These are phyloP conservation scores for Stichodactyla helianthus DNA, from an alignment of 64 coral and sea anemone genomes.

Conservation along the genomic window DNA sequence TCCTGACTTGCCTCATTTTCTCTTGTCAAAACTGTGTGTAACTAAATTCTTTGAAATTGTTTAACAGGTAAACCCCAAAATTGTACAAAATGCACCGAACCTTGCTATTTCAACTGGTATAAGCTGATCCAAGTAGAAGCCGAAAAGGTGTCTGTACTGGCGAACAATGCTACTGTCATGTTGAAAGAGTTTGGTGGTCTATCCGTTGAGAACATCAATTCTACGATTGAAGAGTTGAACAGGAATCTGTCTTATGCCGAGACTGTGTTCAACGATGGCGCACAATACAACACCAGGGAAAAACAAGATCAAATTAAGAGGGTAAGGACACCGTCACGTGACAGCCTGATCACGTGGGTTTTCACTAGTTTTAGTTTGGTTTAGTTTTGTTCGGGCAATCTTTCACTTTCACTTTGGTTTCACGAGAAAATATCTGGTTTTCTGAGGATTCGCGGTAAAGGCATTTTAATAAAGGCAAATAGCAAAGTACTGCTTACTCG, in stretches of 20 bases:
- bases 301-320: slow-evolving; percentile 59
- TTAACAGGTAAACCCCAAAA: slow-evolving; percentile 32
- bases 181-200: slow-evolving; percentile 63
- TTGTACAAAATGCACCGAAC: slow-evolving; percentile 71
- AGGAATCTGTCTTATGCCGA: slow-evolving; percentile 53
- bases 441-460: too few species aligned
- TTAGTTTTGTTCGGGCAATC: too few species aligned
- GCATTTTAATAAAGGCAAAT: too few species aligned
- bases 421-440: too few species aligned
- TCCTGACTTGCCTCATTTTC: too few species aligned
- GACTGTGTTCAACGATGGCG: slow-evolving; percentile 58
- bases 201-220: slow-evolving; percentile 69
- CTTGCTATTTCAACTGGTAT: slow-evolving; percentile 88
- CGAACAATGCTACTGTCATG: slow-evolving; percentile 62
- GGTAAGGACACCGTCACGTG: slow-evolving; percentile 28
- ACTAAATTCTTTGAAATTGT: not conserved
- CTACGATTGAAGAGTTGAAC: slow-evolving; percentile 57
- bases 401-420: too few species aligned
- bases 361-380: too few species aligned
- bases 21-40: too few species aligned
- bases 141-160: slow-evolving; percentile 44
- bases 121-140: slow-evolving; percentile 49
- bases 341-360: not conserved
- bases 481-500: too few species aligned
- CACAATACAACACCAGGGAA: slow-evolving; percentile 44